These are phyloP conservation scores for Mesoligia furuncula DNA, from an alignment of 2,888 invertebrate genomes.

Conservation along the genomic window DNA sequence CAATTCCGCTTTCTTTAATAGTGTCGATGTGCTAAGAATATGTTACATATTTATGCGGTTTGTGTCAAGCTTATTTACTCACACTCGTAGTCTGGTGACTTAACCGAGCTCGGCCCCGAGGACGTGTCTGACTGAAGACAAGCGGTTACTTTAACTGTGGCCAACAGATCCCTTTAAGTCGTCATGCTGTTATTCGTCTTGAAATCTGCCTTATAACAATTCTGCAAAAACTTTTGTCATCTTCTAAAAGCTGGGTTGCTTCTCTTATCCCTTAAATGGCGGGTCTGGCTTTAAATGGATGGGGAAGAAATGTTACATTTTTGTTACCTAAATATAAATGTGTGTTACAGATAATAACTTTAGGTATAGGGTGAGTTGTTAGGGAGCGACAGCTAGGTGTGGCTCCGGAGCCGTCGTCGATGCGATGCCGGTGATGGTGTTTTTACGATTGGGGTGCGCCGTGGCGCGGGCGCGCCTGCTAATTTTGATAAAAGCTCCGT, in stretches of 20 bases:
- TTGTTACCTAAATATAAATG: conserved; percentile 52
- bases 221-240: conserved; percentile 54
- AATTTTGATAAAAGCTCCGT: conserved; percentile 90
- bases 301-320: conserved; percentile 36
- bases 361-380: conserved; percentile 75
- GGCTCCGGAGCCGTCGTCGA: conserved; percentile 81
- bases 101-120: conserved; percentile 57
- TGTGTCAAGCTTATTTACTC: conserved; percentile 62
- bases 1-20: conserved; percentile 46
- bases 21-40: conserved; percentile 43
- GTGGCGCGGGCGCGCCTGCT: conserved; percentile 85
- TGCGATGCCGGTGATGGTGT: conserved; percentile 85
- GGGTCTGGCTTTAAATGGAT: conserved; percentile 65
- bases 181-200: conserved; percentile 50
- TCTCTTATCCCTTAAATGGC: conserved; percentile 68
- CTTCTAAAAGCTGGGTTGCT: conserved; percentile 49
- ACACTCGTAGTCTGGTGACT: conserved; percentile 56
- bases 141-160: conserved; percentile 64
- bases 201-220: conserved; percentile 65
- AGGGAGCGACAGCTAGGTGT: conserved; percentile 86
- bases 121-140: conserved; percentile 68
- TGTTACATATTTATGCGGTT: conserved; percentile 54
- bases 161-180: conserved; percentile 70
- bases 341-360: conserved; percentile 56
- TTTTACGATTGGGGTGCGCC: conserved; percentile 89